Evolutionary conservation across 2,113 vertebrate species (phyloP).

Genomic region (Serilophus lunatus): DNA sequence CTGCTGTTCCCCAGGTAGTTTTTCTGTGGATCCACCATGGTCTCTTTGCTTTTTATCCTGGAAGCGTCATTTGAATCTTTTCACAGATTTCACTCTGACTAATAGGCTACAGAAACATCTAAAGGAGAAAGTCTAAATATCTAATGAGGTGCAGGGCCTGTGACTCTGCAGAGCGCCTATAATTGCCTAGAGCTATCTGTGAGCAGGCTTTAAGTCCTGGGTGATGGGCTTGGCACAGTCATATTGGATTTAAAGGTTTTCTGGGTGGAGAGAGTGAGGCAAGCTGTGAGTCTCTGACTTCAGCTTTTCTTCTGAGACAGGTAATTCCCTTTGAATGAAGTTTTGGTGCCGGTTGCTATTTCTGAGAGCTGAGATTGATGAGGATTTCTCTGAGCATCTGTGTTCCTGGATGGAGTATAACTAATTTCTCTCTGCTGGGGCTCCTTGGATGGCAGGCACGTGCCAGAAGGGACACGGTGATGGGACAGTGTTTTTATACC

Average conservation of each 20-base stretch:
- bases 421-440: background rate
- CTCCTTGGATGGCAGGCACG: rapidly evolving
- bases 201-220: background rate
- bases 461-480: background rate
- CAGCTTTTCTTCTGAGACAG: background rate
- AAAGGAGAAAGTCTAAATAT: background rate
- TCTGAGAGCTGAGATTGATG: background rate
- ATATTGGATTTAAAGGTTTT: background rate
- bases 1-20: background rate
- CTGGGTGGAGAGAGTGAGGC: background rate
- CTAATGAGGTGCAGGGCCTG: background rate
- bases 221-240: background rate
- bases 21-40: rapidly evolving
- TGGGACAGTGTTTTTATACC: rapidly evolving
- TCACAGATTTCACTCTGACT: background rate
- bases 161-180: background rate
- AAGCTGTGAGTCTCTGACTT: background rate
- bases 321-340: background rate
- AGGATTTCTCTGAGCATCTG: rapidly evolving
- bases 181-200: background rate
- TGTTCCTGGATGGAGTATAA: background rate
- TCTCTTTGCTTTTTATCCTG: background rate
- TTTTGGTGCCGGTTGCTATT: background rate
- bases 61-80: background rate
- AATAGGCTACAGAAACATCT: background rate